These are phyloP conservation scores for Cyprinodon diabolis DNA, from an alignment of 2,797 vertebrate species.

Conservation along the genomic window DNA sequence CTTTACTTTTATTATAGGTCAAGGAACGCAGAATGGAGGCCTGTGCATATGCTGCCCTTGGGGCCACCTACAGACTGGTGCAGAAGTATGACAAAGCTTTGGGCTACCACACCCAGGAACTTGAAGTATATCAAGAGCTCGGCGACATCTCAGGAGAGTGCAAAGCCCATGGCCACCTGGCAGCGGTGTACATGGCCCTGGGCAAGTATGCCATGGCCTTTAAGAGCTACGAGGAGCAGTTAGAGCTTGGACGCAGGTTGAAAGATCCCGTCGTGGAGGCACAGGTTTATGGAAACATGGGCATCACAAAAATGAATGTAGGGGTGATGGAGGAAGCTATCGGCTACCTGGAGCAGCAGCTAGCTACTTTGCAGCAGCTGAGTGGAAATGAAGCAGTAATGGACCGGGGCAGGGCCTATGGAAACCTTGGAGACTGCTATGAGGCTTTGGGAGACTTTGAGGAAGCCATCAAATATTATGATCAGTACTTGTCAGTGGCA, in stretches of 20 bases:
- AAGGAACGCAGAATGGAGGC: conserved; percentile 80
- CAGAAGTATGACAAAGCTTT: conserved; percentile 91
- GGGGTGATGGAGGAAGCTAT: conserved; percentile 97
- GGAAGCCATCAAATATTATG: conserved; percentile 97
- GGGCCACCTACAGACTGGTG: conserved; percentile 89
- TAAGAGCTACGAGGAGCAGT: conserved; percentile 95
- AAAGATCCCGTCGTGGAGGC: conserved; percentile 91
- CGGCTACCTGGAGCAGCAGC: conserved; percentile 96
- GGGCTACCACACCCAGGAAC: conserved; percentile 96
- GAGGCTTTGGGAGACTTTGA: conserved; percentile 96
- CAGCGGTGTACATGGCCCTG: conserved; percentile 96
- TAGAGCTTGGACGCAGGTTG: conserved; percentile 91
- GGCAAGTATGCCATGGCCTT: conserved; percentile 98
- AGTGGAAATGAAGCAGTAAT: conserved; percentile 91
- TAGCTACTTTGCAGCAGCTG: conserved; percentile 96
- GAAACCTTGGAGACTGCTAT: conserved; percentile 96
- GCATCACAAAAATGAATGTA: conserved; percentile 99
- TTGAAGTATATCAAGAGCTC: conserved; percentile 89
- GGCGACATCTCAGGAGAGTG: conserved; percentile 91
- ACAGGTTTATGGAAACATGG: conserved; percentile 98
- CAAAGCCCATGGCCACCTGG: conserved; percentile 94
- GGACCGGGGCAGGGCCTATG: conserved; percentile 93
- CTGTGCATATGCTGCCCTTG: conserved; percentile 90
- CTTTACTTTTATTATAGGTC: conserved; percentile 65
- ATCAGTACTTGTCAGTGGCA: conserved; percentile 94